Conservation (phyloP, 2,113 vertebrate species). For the Myocastor coypus region DNA sequence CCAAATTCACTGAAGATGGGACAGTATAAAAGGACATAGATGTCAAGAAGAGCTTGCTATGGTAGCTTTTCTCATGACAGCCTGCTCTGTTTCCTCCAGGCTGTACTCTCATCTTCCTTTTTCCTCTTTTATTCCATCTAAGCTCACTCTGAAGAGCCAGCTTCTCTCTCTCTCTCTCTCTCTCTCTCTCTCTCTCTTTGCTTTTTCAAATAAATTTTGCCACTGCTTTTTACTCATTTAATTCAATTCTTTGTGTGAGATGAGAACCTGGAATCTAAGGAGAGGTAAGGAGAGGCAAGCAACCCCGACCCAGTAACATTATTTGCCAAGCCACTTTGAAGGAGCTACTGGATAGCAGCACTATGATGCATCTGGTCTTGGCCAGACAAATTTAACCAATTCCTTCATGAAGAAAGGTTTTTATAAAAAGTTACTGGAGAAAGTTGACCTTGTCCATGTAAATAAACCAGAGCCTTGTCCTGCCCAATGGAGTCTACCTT, state of each 20-base stretch:
- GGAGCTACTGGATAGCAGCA: not conserved
- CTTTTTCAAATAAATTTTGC: not conserved
- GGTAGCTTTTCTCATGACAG: not conserved
- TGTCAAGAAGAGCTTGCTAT: not conserved
- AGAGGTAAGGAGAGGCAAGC: not conserved
- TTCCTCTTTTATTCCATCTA: not conserved
- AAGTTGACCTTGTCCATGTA: not conserved
- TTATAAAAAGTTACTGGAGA: not conserved
- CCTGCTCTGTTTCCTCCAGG: not conserved
- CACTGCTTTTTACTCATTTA: not conserved
- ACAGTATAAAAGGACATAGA: not conserved
- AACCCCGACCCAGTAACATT: not conserved
- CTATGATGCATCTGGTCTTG: not conserved
- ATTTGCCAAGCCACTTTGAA: not conserved
- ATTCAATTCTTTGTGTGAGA: not conserved
- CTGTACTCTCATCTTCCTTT: too few relatives aligned
- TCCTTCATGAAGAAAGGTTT: not conserved
- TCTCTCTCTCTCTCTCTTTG: not conserved
- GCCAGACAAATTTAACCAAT: not conserved
- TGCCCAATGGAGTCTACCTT: not conserved
- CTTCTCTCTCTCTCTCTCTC: not conserved
- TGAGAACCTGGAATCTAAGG: not conserved
- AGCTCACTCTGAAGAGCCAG: not conserved
- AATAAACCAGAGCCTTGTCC: too few relatives aligned
- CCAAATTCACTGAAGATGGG: not conserved